A percentile compares a stretch with the other conserved stretches of the same genome.
Evolutionary conservation across 2,888 invertebrate species (phyloP).

Genomic region (Harpalus rufipes): DNA sequence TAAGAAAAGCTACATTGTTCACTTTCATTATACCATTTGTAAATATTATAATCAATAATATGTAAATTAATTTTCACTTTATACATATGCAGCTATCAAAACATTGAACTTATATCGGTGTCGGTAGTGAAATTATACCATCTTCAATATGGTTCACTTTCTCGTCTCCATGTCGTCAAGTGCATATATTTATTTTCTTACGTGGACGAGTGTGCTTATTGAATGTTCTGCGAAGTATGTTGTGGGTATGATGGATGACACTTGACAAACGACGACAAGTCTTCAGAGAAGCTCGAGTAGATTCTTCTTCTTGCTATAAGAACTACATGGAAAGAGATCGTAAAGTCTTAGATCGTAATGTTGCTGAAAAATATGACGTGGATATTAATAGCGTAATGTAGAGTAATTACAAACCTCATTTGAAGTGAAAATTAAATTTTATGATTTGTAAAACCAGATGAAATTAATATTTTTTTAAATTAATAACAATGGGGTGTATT

Average conservation of each 20-base stretch:
- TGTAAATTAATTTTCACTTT: background rate
- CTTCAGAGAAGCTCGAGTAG: background rate
- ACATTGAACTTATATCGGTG: background rate
- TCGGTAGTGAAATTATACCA: background rate
- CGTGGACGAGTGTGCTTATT: background rate
- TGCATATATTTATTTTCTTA: constrained; percentile 1
- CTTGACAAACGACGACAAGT: background rate
- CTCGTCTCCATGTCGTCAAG: background rate
- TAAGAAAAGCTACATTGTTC: background rate
- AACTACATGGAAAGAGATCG: too few species aligned
- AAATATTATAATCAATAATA: background rate
- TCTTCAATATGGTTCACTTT: background rate
- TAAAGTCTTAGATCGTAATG: too few species aligned
- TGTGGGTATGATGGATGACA: background rate
- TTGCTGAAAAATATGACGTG: too few species aligned
- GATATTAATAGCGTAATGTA: too few species aligned
- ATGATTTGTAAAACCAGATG: too few species aligned
- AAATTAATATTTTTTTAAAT: too few species aligned
- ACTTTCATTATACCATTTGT: background rate
- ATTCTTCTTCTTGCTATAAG: too few species aligned
- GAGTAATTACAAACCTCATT: too few species aligned
- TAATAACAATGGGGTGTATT: too few species aligned
- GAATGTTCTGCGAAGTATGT: constrained; percentile 1
- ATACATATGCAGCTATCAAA: background rate
- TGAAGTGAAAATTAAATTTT: too few species aligned